Base-by-base conservation (phyloP, 2,888 invertebrate species). In the Apocheima hispidaria region DNA sequence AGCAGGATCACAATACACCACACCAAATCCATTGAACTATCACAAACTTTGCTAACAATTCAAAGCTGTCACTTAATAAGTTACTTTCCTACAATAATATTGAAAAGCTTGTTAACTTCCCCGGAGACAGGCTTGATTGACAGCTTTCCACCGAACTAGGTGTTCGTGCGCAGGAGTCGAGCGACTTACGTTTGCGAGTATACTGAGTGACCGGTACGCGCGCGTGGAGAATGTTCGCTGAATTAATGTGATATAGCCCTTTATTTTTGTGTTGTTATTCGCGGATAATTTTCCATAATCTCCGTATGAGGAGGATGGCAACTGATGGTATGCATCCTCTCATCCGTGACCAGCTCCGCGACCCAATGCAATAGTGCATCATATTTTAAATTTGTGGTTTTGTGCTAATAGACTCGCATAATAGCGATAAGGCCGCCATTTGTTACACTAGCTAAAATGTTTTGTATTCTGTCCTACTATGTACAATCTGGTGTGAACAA, bases 221-320 rank as follows among this genome's bases (percentile, higher is more conserved):
- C 16, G 44, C 48, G 30, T 14, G 33, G 16, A 35, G 36, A 14
- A 40, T 5, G 36, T 46, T 20, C 58, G 51, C 36, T 30, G 7
- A 12, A 16, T 21, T 23, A 20, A 30, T 26, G 40, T 40, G 52
- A 30, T 40, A 38, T 26, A 20, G 2, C n/a, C 20, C 6, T 21
- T 41, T 21, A 12, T 41, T n/a, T 23, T 12, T 21, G 6, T 41
- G n/a, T n/a, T n/a, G n/a, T n/a, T n/a, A n/a, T n/a, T n/a, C n/a
- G n/a, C n/a, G n/a, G n/a, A n/a, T n/a, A n/a, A n/a, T n/a, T n/a
- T n/a, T 38, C 16, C 10, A 20, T 38, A 38, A 10, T 10, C 1
- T 18, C 1, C 18, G 4, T 38, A 36, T 16, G n/a, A 2, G 4
- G 33, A 33, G 4, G 4, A 12, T n/a, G n/a, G n/a, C n/a, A n/a